Evolutionary conservation across 2,888 invertebrate genomes (phyloP), one percentile per base, ranked within the genome.

Genomic region (Meloe dianella): DNA sequence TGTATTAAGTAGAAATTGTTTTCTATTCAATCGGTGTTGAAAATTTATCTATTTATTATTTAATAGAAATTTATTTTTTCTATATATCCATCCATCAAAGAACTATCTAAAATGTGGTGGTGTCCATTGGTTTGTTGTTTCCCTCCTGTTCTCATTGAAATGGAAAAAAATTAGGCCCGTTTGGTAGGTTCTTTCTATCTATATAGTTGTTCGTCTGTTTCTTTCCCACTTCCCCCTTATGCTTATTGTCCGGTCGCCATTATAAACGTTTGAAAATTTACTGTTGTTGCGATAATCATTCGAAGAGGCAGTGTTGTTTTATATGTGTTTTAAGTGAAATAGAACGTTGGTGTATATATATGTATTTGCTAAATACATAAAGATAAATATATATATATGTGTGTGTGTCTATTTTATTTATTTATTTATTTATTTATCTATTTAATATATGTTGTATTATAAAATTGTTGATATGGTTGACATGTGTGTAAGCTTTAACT

Each of bases 281-380:
- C 47, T 51, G 47, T 51, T 51, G 47, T 51, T 51, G 47, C 47
- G 47, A 51, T 51, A 51, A 51, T 51, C 47, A 51, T 51, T 51
- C 8, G 47, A 51, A 51, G 47, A 51, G 47, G 20, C 47, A 51
- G 47, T 22, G 47, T 51, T 38, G 38, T 38, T 38, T 10, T 41
- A 17, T 41, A 17, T 41, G n/a, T 41, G n/a, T n/a, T 41, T 41
- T 41, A 51, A 51, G 47, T 51, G 47, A 51, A 20, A 51, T 2
- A 10, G 9, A 22, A 51, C 20, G 22, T 51, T 41, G 41, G 41
- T 41, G 41, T 17, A 38, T 38, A 17, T 41, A 17, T 32, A 10
- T 32, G 7, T n/a, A 17, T 41, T 41, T 41, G 41, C 17, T 41
- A 41, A 41, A 41, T n/a, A 41, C 17, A 17, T 41, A 41, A 41